Base-by-base conservation (phyloP, 1,140 invertebrate species). In the Drosophila prosaltans region DNA sequence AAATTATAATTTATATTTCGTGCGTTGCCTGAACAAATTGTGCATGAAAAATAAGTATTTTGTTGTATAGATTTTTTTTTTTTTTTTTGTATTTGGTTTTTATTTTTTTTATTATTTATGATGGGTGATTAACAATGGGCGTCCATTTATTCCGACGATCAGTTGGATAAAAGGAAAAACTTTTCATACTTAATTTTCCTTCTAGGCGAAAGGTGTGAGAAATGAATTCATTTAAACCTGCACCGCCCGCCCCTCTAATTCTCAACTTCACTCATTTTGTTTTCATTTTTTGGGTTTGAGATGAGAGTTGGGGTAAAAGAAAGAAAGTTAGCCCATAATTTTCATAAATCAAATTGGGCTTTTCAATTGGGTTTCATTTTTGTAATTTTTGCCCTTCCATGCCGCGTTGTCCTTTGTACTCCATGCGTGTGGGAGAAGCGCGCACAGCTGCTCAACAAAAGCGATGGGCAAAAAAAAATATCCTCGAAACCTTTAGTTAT, bases 261-360 rank as follows among this genome's bases (percentile, higher is more conserved):
- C 6, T 5, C 32, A 36, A 28, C 39, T 16, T 16, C 39, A 55
- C 24, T 36, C 41, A 28, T 48, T 55, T 45, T 30, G 26, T 60
- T 72, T 67, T 58, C 41, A 51, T 16, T 16, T 16, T 16, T 16
- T 16, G 16, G 16, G 71, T 72, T 69, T 67, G 77, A 55, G 68
- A 69, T 73, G 80, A 80, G 61, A 80, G 16, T 77, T 65, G 63
- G 68, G 45, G 21, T 51, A 10, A 51, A 24, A 24, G 21, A 51
- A 51, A 51, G 10, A 51, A 51, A 51, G 45, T 51, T 51, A 51
- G 45, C 69, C 71, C 45, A 62, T 77, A 82, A 88, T 80, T 77
- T 86, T 80, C 83, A 88, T 88, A 86, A 88, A 86, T 86, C 83
- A 86, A 82, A 74, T 69, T 80, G 76, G 70, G 66, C 81, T 78